Percentiles rank a stretch among this genome's conserved stretches.
Evolutionary conservation across 2,888 invertebrate species (phyloP).

Genomic region (Drosophila paramelanica): DNA sequence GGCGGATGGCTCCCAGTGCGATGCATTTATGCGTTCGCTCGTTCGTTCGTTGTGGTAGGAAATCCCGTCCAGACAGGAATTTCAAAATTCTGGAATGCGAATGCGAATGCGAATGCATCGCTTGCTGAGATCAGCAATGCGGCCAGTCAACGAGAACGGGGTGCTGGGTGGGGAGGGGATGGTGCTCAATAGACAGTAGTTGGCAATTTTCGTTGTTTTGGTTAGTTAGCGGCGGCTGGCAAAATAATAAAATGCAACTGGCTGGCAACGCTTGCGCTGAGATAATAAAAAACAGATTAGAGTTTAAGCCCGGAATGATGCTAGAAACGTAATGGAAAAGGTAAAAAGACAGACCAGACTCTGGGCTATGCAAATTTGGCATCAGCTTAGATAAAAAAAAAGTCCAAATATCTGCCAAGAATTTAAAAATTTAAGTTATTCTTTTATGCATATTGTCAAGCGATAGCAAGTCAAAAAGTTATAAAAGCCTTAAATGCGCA

Average conservation of each 20-base stretch:
- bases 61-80: constrained; percentile 79
- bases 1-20: constrained; percentile 68
- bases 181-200: constrained; percentile 15
- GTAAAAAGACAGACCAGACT: not conserved
- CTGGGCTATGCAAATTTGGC: constrained; percentile 1
- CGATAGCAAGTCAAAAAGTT: not conserved
- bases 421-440: not conserved
- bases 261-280: constrained; percentile 33
- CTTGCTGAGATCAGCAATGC: constrained; percentile 37
- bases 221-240: constrained; percentile 41
- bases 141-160: constrained; percentile 3
- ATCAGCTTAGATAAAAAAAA: not conserved
- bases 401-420: not conserved
- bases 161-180: not conserved
- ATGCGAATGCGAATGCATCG: constrained; percentile 45
- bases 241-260: constrained; percentile 38
- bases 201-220: constrained; percentile 43
- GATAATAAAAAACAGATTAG: constrained; percentile 56
- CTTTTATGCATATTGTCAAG: no score
- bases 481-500: no score
- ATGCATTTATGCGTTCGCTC: constrained; percentile 66
- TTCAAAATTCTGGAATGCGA: constrained; percentile 56
- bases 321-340: constrained; percentile 4
- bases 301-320: constrained; percentile 8
- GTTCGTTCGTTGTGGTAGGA: constrained; percentile 49